These are phyloP conservation scores for Lethenteron camtschaticum DNA, from an alignment of 2,113 vertebrate genomes.

Conservation along the genomic window DNA sequence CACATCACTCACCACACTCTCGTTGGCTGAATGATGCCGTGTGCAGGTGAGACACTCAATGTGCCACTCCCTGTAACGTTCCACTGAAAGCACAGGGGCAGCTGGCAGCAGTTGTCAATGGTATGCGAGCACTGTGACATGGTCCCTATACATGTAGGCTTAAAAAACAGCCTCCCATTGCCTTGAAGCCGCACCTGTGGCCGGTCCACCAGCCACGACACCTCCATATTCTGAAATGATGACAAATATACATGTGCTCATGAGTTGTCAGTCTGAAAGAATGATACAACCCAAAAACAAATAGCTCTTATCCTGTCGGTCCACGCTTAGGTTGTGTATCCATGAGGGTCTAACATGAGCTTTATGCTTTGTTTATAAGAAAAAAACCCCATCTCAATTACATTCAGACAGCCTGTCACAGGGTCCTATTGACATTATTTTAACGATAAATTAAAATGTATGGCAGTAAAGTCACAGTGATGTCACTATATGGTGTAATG, in stretches of 20 bases:
- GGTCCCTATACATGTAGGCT: constrained; percentile 37
- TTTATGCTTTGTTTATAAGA: neutral
- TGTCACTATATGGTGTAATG: no score
- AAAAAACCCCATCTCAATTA: neutral
- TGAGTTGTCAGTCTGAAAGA: neutral
- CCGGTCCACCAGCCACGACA: constrained; percentile 32
- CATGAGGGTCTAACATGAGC: neutral
- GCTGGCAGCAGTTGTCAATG: constrained; percentile 38
- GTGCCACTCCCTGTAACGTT: constrained; percentile 25
- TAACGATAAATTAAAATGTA: no score
- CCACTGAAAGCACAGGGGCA: constrained; percentile 55
- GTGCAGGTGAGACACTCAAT: constrained; percentile 37
- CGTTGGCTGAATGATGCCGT: constrained; percentile 44
- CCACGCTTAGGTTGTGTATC: neutral
- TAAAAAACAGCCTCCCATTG: constrained; percentile 39
- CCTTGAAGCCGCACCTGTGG: constrained; percentile 33
- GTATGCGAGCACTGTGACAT: constrained; percentile 23
- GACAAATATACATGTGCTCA: constrained; percentile 10
- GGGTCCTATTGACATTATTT: no score
- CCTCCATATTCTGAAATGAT: constrained; percentile 29
- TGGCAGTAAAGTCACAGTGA: no score
- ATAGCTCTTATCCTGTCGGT: constrained; percentile 2
- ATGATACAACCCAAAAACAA: neutral
- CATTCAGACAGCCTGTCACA: neutral
- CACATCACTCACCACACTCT: constrained; percentile 32